These are phyloP conservation scores for Artemisiospiza belli DNA, from an alignment of 2,113 vertebrate genomes.

Conservation along the genomic window DNA sequence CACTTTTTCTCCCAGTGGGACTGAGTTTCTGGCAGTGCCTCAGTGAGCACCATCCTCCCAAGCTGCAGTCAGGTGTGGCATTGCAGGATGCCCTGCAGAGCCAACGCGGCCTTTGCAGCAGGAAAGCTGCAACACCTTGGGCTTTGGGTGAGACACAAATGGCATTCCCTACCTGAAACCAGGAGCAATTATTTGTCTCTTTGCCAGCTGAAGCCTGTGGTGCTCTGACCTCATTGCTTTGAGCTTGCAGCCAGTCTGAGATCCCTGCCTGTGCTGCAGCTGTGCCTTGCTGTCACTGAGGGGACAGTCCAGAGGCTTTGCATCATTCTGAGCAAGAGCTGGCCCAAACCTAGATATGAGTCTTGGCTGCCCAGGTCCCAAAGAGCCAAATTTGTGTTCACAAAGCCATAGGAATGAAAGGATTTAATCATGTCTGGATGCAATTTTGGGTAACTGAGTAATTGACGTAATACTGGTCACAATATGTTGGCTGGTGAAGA, in stretches of 20 bases:
- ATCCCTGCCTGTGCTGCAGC: neutral
- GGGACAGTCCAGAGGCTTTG: neutral
- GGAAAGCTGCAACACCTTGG: neutral
- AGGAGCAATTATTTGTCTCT: neutral
- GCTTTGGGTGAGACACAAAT: neutral
- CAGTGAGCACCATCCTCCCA: neutral
- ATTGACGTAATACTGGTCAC: conserved; percentile 21
- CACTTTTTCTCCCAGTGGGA: neutral
- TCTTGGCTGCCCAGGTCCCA: neutral
- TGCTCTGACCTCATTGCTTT: neutral
- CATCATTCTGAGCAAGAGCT: neutral
- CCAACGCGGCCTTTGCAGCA: neutral
- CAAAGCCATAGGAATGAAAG: neutral
- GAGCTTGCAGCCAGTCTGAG: neutral
- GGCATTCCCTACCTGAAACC: neutral
- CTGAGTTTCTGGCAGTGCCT: neutral
- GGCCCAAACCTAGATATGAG: neutral
- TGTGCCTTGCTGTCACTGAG: neutral
- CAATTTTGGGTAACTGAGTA: neutral
- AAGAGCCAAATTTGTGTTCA: neutral
- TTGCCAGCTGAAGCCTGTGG: neutral
- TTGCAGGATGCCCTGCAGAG: neutral
- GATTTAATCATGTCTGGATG: neutral
- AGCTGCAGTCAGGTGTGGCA: neutral
- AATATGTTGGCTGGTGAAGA: conserved; percentile 39